These are phyloP conservation scores for Pseudomyrmex concolor DNA, from an alignment of 1,140 invertebrate genomes.

Conservation along the genomic window DNA sequence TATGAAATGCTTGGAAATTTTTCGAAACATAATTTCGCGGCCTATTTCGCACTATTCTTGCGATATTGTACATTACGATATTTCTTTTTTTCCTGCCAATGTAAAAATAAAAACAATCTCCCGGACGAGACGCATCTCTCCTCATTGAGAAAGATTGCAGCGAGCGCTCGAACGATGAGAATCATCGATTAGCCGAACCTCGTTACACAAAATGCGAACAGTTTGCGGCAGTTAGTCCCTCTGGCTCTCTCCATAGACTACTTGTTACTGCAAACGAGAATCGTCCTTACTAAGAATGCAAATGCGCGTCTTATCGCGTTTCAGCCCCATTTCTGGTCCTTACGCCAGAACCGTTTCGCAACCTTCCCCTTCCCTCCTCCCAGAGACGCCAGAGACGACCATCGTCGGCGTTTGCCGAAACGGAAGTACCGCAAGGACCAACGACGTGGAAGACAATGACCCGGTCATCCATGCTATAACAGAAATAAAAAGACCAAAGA, in stretches of 20 bases:
- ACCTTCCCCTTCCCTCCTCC: neutral
- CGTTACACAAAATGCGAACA: conserved; percentile 20
- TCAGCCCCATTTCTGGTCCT: conserved; percentile 58
- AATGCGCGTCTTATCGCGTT: conserved; percentile 79
- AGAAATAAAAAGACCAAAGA: conserved; percentile 16
- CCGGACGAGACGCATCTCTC: neutral
- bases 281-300: conserved; percentile 79
- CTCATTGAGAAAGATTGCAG: neutral
- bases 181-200: conserved; percentile 30
- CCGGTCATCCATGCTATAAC: conserved; percentile 25
- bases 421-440: conserved; percentile 15
- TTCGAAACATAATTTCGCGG: conserved; percentile 18
- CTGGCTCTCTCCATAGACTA: conserved; percentile 30
- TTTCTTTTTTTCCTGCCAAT: neutral
- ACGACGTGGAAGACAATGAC: conserved; percentile 41
- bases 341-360: conserved; percentile 62
- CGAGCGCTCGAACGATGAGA: neutral
- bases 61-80: neutral
- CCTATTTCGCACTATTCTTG: neutral
- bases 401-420: conserved; percentile 66
- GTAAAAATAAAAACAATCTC: neutral
- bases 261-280: conserved; percentile 79
- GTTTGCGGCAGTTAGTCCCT: conserved; percentile 14
- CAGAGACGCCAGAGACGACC: conserved; percentile 48
- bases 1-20: conserved; percentile 3